Conservation (phyloP, 53 echinoderm and acorn worm genomes). For the Pentamera pediparva region DNA sequence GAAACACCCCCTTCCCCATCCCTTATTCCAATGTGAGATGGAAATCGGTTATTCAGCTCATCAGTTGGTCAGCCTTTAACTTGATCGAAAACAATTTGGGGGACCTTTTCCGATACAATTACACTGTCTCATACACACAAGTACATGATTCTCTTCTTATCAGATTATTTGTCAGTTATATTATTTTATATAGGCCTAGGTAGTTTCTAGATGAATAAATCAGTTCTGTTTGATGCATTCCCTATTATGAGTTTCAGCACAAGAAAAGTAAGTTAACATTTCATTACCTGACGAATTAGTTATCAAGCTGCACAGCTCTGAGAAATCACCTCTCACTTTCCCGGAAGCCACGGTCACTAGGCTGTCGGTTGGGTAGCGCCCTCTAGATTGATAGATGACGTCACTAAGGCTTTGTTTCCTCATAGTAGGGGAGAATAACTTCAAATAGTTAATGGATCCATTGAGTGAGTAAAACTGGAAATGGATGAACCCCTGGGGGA, state of each 20-base stretch:
- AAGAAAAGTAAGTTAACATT: not conserved
- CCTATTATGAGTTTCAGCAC: not conserved
- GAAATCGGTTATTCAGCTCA: no score
- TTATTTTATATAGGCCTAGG: no score
- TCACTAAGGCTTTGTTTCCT: slow-evolving; percentile 14
- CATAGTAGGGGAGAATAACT: slow-evolving; percentile 57
- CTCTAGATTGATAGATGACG: not conserved
- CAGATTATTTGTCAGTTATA: no score
- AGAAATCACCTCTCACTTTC: slow-evolving; percentile 24
- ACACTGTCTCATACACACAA: no score
- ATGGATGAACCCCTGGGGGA: slow-evolving; percentile 61
- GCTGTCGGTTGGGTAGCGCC: not conserved
- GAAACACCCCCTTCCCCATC: no score
- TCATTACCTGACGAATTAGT: slow-evolving; percentile 49
- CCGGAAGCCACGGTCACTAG: not conserved
- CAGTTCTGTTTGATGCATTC: no score
- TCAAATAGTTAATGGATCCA: slow-evolving; percentile 40
- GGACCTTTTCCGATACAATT: no score
- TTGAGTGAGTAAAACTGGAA: slow-evolving; percentile 63
- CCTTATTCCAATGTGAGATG: no score
- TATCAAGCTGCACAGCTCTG: slow-evolving; percentile 80
- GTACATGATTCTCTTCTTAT: no score
- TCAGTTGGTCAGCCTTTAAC: no score
- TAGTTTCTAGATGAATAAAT: no score
- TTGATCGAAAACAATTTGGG: no score